Percentiles rank a stretch among this genome's conserved stretches.
These are phyloP conservation scores for Orthosia incerta DNA, from an alignment of 2,888 invertebrate genomes.

Conservation along the genomic window DNA sequence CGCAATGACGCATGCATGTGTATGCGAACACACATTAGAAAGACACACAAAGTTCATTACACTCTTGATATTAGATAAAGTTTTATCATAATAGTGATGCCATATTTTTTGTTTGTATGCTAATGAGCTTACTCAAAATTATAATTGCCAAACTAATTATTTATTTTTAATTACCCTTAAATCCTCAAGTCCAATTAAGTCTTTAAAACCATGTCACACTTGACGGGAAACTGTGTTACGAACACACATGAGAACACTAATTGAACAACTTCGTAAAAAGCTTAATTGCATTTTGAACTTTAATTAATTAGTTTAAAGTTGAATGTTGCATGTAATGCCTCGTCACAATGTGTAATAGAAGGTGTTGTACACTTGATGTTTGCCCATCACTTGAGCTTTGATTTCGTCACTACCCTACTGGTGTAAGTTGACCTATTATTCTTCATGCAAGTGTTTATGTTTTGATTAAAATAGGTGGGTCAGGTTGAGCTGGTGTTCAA, in stretches of 20 bases:
- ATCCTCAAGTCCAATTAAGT: conserved; percentile 71
- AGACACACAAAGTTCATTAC: conserved; percentile 51
- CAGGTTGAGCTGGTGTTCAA: conserved; percentile 62
- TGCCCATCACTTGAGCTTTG: conserved; percentile 73
- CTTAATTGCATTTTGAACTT: conserved; percentile 62
- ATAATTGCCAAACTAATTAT: conserved; percentile 62
- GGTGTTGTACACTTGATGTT: conserved; percentile 66
- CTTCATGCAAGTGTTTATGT: conserved; percentile 29
- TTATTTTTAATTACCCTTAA: conserved; percentile 68
- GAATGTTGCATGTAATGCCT: conserved; percentile 60
- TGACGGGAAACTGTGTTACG: conserved; percentile 64
- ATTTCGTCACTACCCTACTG: conserved; percentile 72
- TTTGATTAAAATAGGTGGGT: conserved; percentile 26
- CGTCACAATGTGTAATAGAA: conserved; percentile 55
- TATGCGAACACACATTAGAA: conserved; percentile 17
- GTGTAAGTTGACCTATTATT: conserved; percentile 60
- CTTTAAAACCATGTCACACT: conserved; percentile 70
- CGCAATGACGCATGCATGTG: conserved; percentile 11
- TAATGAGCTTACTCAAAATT: conserved; percentile 57
- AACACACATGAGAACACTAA: conserved; percentile 55
- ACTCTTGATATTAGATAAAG: conserved; percentile 65
- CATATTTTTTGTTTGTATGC: conserved; percentile 63
- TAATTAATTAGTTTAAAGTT: conserved; percentile 60
- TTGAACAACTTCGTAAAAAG: conserved; percentile 43
- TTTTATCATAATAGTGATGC: conserved; percentile 48